These are phyloP conservation scores for Cephus spinipes DNA, from an alignment of 2,888 invertebrate genomes.

Conservation along the genomic window DNA sequence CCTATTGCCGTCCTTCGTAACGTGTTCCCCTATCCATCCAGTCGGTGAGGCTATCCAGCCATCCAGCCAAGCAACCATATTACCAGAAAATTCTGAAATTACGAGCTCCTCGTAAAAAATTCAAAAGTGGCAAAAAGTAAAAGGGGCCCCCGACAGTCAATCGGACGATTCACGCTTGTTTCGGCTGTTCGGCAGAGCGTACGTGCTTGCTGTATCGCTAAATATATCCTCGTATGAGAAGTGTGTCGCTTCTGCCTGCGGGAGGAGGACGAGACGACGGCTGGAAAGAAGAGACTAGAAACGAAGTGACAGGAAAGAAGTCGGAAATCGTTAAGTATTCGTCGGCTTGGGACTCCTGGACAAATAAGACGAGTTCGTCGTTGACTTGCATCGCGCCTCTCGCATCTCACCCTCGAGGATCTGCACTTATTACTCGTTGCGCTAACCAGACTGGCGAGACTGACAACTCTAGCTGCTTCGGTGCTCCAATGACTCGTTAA, in stretches of 20 bases:
- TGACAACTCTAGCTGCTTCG: too few relatives aligned
- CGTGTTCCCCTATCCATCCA: constrained; percentile 28
- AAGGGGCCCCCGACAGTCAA: not conserved
- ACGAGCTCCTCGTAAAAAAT: too few relatives aligned
- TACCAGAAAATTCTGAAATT: too few relatives aligned
- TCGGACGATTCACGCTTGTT: not conserved
- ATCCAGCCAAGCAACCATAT: too few relatives aligned
- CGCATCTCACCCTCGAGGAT: too few relatives aligned
- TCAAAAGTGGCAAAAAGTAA: too few relatives aligned
- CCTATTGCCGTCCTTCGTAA: constrained; percentile 35
- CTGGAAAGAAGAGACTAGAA: constrained; percentile 15
- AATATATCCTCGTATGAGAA: not conserved
- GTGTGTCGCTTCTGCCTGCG: too few relatives aligned
- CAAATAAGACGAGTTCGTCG: constrained; percentile 55
- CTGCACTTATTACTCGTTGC: too few relatives aligned
- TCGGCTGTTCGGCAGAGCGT: not conserved
- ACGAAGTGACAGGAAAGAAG: constrained; percentile 34
- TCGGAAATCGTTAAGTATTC: constrained; percentile 65
- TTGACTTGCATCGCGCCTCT: not conserved
- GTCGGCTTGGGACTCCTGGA: constrained; percentile 62
- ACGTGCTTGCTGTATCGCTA: not conserved
- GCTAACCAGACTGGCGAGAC: too few relatives aligned
- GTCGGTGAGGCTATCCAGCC: too few relatives aligned
- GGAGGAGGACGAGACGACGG: constrained; percentile 7
- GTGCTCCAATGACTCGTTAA: not conserved